Evolutionary conservation across 2,113 vertebrate genomes (phyloP).

Genomic region (Parus major): DNA sequence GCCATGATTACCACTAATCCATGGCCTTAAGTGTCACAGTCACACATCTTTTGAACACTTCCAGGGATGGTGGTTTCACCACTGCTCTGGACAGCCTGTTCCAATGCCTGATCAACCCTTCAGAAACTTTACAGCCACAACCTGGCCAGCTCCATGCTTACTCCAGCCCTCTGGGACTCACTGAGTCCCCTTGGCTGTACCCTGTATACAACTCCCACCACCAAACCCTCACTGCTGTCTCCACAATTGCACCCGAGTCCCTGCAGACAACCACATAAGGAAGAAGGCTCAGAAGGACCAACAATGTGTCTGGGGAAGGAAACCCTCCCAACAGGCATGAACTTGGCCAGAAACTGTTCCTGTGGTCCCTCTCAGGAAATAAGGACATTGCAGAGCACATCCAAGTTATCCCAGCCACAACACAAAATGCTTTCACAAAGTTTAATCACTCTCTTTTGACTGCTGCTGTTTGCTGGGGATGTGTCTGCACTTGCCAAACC

Average conservation of each 20-base stretch:
- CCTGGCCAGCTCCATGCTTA: rapidly evolving
- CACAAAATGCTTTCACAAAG: no score
- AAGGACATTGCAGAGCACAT: not conserved
- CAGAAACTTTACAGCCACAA: no score
- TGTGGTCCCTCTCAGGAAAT: not conserved
- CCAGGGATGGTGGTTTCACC: not conserved
- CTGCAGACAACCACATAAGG: not conserved
- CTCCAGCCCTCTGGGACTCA: not conserved
- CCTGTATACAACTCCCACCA: rapidly evolving
- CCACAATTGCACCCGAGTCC: rapidly evolving
- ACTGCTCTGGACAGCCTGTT: not conserved
- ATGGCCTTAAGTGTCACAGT: not conserved
- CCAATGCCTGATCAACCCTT: not conserved
- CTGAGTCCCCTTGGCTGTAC: rapidly evolving
- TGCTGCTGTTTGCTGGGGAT: rapidly evolving
- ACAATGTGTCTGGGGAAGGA: not conserved
- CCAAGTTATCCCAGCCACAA: no score
- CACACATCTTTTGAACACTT: not conserved
- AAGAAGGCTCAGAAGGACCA: not conserved
- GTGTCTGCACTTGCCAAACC: no score
- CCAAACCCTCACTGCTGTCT: not conserved
- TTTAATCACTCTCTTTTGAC: rapidly evolving
- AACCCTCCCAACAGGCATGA: not conserved
- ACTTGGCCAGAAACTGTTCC: not conserved
- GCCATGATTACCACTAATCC: not conserved